A percentile compares a stretch with the other conserved stretches of the same genome.
Conservation (phyloP, 2,888 invertebrate genomes). For the Lypha dubia region DNA sequence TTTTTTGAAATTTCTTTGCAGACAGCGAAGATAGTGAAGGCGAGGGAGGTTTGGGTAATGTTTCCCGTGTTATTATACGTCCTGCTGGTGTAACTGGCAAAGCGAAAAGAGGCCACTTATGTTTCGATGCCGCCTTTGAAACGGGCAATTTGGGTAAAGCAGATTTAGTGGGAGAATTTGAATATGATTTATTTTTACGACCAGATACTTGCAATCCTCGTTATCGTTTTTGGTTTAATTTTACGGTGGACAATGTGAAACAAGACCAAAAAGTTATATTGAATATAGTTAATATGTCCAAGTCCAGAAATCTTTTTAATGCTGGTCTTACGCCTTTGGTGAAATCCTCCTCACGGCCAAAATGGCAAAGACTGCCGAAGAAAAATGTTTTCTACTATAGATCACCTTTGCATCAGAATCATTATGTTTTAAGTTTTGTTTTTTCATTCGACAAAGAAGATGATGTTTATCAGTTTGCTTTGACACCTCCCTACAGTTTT, state of each 20-base stretch:
- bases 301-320: conserved; percentile 93
- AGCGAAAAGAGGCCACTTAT: conserved; percentile 97
- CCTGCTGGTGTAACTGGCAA: conserved; percentile 97
- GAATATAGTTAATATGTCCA: conserved; percentile 98
- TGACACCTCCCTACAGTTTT: conserved; percentile 98
- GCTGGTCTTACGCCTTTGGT: conserved; percentile 97
- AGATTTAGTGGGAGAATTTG: conserved; percentile 95
- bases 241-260: conserved; percentile 97
- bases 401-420: conserved; percentile 93
- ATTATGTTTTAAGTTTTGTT: conserved; percentile 96
- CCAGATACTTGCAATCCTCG: conserved; percentile 98
- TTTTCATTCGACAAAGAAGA: conserved; percentile 98
- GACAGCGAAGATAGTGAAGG: conserved; percentile 96
- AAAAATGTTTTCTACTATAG: conserved; percentile 96
- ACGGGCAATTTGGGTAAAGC: conserved; percentile 98
- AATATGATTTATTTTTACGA: conserved; percentile 97
- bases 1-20: conserved; percentile 79
- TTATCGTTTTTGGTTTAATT: conserved; percentile 98
- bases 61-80: conserved; percentile 93
- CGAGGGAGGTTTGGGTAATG: conserved; percentile 96
- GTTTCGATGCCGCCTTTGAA: conserved; percentile 98
- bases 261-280: conserved; percentile 97
- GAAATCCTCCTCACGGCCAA: conserved; percentile 93
- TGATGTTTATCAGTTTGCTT: conserved; percentile 96
- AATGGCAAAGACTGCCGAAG: conserved; percentile 93